These are phyloP conservation scores for Pseudococcus jackbeardsleyi DNA, from an alignment of 2,888 invertebrate species.

Conservation along the genomic window DNA sequence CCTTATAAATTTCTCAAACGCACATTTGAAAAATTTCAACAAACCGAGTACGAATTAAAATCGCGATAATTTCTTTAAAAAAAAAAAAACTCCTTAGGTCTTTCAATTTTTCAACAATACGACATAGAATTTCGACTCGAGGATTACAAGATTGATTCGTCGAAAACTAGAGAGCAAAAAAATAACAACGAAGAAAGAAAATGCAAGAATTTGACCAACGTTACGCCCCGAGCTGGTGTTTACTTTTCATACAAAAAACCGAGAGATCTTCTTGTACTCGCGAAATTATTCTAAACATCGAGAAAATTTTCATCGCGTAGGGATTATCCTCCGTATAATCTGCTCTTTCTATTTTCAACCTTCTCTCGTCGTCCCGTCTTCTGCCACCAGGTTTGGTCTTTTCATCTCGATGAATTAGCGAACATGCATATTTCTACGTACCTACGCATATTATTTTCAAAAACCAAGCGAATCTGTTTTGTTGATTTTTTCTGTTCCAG, in stretches of 20 bases:
- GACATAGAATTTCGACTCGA: background rate
- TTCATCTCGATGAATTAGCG: background rate
- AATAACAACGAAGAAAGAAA: background rate
- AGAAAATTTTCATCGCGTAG: slow-evolving; percentile 17
- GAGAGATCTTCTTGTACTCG: background rate
- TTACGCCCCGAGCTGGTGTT: background rate
- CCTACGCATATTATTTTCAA: background rate
- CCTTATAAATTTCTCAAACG: too few species aligned
- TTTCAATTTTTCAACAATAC: background rate
- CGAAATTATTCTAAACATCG: slow-evolving; percentile 34
- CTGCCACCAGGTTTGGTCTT: background rate
- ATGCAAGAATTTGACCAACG: background rate
- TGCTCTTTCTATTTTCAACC: background rate
- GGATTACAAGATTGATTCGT: background rate
- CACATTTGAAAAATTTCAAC: background rate
- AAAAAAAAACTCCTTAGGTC: background rate
- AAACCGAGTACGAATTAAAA: too few species aligned
- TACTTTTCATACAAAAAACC: slow-evolving; percentile 9
- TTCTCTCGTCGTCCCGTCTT: background rate
- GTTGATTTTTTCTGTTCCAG: background rate
- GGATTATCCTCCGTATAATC: background rate
- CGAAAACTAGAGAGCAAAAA: background rate
- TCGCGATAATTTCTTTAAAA: background rate
- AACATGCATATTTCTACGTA: background rate
- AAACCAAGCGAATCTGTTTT: background rate